Evolutionary conservation across 2,797 vertebrate genomes (phyloP), one percentile per base, ranked within the genome.

Genomic region (Macroramphosus scolopax): DNA sequence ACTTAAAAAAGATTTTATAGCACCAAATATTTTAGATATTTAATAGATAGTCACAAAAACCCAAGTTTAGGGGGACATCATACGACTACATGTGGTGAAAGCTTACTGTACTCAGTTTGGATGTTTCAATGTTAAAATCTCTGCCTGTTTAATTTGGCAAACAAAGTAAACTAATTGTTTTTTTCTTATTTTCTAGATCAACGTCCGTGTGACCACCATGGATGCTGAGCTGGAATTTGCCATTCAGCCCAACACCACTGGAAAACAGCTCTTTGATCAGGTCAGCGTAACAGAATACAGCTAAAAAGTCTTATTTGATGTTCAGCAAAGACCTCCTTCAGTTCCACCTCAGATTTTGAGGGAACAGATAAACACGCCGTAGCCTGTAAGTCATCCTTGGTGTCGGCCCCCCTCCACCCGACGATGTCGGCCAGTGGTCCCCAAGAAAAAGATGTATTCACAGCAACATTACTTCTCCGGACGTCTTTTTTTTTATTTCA

Each of bases 191-290:
- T 53, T 55, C 13, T 17, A 98, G 96, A 94, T 98, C 75, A 98
- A 98, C 2, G 96, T 98, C 56, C 90, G 95, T 77, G 96, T 98
- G 62, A 98, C 94, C 60, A 98, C 95, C 32, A 98, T 98, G 96
- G 96, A 98, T 75, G 95, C 96, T 13, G 95, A 98, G 83, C 78
- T 98, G 87, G 95, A 98, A 80, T 98, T 98, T 89, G 95, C 96
- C 71, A 97, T 98, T 84, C 94, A 96, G 67, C 94, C 95, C 6
- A 98, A 93, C 57, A 98, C 96, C 50, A 98, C 95, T 54, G 96
- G 96, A 77, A 98, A 98, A 58, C 96, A 98, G 61, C 94, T 98
- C 45, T 98, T 98, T 81, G 96, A 98, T 85, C 96, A 98, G 95
- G 96, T 97, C 86, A 83, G 66, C 2, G 15, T 3, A 5, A 13